phyloP scores from a whole-genome alignment of 37 sponge, comb jelly and placozoan genomes.

The Mnemiopsis leidyi region DNA sequence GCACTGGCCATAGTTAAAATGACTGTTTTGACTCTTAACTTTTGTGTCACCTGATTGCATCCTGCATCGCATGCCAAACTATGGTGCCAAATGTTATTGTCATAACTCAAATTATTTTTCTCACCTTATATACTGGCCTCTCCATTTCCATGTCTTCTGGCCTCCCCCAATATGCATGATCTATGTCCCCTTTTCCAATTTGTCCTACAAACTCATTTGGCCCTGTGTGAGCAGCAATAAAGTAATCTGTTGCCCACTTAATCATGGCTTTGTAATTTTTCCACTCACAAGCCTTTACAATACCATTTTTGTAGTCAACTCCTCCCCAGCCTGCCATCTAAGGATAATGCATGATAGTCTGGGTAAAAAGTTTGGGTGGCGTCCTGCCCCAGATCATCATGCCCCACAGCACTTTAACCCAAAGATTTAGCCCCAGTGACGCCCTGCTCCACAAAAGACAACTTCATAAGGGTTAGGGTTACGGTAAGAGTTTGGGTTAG shows the following conservation, averaged over 20 bases:
- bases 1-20: no score
- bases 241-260: slow-evolving; percentile 40
- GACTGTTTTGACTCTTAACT: no score
- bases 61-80: no score
- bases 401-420: no score
- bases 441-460: no score
- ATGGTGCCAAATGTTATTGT: no score
- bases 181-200: slow-evolving; percentile 7
- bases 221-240: slow-evolving; percentile 13
- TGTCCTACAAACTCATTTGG: slow-evolving; percentile 44
- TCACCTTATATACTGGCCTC: slow-evolving; percentile 16
- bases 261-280: slow-evolving; percentile 11
- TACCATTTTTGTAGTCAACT: not conserved
- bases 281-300: slow-evolving; percentile 39
- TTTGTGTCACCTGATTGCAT: no score
- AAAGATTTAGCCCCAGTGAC: no score
- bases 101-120: not conserved
- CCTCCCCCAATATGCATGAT: slow-evolving; percentile 12
- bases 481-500: no score
- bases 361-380: not conserved
- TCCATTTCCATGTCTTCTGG: slow-evolving; percentile 30
- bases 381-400: no score
- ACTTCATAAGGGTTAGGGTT: no score
- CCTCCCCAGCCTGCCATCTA: slow-evolving; percentile 30
- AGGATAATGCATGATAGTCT: not conserved